Evolutionary conservation across 2,888 invertebrate species (phyloP).

Genomic region (Cactoblastis cactorum): DNA sequence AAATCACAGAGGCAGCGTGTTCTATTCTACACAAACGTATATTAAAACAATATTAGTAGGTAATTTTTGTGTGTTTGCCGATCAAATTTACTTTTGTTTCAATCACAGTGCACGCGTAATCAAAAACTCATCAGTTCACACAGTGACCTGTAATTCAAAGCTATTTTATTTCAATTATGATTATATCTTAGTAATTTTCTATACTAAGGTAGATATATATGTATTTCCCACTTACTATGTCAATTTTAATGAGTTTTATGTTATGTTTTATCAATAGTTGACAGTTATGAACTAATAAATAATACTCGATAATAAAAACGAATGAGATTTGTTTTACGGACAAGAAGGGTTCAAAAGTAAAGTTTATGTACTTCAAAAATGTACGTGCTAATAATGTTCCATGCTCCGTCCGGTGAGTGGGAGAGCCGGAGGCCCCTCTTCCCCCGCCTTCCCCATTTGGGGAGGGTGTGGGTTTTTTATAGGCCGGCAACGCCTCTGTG

Average conservation of each 20-base stretch:
- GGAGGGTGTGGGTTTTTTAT: too few species aligned
- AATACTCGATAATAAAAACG: too few species aligned
- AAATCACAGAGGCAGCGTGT: too few species aligned
- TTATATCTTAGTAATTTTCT: slow-evolving; percentile 6
- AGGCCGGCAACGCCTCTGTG: too few species aligned
- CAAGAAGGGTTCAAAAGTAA: too few species aligned
- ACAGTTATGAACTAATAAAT: neutral
- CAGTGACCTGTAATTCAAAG: slow-evolving; percentile 7
- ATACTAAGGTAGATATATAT: neutral
- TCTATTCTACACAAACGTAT: too few species aligned
- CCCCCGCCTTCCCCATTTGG: too few species aligned
- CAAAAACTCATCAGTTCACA: slow-evolving; percentile 12
- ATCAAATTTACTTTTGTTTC: neutral
- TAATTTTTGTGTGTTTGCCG: neutral
- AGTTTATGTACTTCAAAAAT: too few species aligned
- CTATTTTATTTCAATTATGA: slow-evolving; percentile 8
- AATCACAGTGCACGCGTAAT: slow-evolving; percentile 7
- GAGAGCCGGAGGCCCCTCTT: too few species aligned
- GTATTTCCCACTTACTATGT: slow-evolving; percentile 1
- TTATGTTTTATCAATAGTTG: neutral
- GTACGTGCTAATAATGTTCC: too few species aligned
- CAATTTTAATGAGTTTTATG: neutral
- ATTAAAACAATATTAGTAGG: neutral
- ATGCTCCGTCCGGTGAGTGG: too few species aligned
- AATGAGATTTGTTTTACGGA: too few species aligned